phyloP scores from a whole-genome alignment of 2,113 vertebrate species.

The Antechinus flavipes region DNA sequence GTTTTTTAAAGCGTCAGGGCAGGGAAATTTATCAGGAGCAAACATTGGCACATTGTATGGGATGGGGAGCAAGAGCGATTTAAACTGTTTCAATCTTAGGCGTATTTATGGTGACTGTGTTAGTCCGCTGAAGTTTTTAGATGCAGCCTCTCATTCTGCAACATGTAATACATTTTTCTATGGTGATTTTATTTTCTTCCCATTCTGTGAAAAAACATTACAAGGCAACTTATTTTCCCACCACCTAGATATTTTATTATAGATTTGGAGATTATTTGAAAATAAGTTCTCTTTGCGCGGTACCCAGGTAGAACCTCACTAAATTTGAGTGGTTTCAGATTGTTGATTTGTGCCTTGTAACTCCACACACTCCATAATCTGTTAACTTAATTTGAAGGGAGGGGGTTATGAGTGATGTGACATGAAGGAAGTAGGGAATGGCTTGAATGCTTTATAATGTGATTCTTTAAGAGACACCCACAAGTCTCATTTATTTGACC shows the following conservation, averaged over 20 bases:
- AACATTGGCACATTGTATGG: neutral
- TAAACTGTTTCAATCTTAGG: neutral
- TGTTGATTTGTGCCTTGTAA: neutral
- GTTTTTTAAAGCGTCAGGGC: neutral
- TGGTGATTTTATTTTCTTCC: neutral
- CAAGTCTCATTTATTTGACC: slow-evolving; percentile 21
- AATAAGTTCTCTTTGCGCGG: neutral
- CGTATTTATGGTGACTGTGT: neutral
- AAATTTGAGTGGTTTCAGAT: neutral
- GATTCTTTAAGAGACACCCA: neutral
- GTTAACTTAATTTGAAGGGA: neutral
- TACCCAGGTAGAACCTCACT: neutral
- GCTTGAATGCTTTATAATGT: neutral
- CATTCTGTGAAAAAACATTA: neutral
- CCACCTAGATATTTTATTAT: neutral
- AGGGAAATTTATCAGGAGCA: neutral
- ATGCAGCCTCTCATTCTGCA: neutral
- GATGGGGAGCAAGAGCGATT: neutral
- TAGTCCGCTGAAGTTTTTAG: neutral
- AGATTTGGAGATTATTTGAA: neutral
- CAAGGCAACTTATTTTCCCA: neutral
- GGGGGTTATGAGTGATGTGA: neutral
- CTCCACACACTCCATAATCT: neutral
- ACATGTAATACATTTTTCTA: neutral
- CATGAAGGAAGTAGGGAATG: neutral